Conservation (phyloP, 2,113 vertebrate genomes). For the Porphyrio hochstetteri region DNA sequence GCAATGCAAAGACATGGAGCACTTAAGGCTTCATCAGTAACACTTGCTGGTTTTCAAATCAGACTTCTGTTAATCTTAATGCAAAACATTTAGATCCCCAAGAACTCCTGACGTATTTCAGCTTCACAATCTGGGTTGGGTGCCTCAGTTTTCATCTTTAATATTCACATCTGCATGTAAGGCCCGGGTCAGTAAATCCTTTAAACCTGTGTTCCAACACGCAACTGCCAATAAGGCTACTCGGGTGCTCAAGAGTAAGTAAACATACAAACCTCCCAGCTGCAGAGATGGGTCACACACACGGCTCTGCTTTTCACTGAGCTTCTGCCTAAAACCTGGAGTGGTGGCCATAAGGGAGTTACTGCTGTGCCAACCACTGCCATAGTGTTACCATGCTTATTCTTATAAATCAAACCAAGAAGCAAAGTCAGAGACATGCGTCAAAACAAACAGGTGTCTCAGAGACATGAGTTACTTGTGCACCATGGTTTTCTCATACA, state of each 20-base stretch:
- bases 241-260: not conserved
- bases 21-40: not conserved
- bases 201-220: not conserved
- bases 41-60: not conserved
- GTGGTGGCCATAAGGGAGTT: not conserved
- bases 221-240: not conserved
- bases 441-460: not conserved
- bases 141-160: not conserved
- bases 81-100: conserved; percentile 2
- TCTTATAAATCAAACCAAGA: not conserved
- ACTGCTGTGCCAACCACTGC: not conserved
- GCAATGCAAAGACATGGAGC: not conserved
- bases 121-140: not conserved
- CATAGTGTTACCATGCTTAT: rapidly evolving
- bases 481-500: not conserved
- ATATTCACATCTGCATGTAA: not conserved
- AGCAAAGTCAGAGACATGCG: not conserved
- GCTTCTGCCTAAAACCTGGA: not conserved
- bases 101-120: not conserved
- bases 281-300: not conserved
- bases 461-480: not conserved
- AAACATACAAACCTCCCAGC: not conserved
- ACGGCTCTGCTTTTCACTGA: not conserved
- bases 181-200: not conserved
- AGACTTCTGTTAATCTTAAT: not conserved